A percentile compares a stretch with the other conserved stretches of the same genome.
phyloP scores from a whole-genome alignment of 2,888 invertebrate species.

The Flabesymbios commensalis region DNA sequence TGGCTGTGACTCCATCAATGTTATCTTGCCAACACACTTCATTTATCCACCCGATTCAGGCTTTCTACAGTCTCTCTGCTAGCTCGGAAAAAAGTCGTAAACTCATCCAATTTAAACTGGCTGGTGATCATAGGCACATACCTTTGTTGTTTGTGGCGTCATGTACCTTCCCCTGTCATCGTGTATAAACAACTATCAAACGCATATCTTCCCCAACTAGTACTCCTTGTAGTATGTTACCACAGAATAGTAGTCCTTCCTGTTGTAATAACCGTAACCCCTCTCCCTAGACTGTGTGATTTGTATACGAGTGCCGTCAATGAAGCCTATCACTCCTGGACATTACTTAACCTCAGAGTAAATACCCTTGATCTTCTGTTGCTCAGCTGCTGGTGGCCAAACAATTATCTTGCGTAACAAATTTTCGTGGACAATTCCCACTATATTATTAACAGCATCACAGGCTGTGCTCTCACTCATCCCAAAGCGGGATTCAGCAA shows the following conservation, averaged over 20 bases:
- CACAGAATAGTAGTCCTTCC: neutral
- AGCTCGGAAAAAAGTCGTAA: no score
- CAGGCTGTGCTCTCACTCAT: no score
- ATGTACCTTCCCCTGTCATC: slow-evolving; percentile 8
- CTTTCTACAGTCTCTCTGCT: no score
- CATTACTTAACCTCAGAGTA: neutral
- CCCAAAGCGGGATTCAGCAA: no score
- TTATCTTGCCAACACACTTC: no score
- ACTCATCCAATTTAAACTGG: no score
- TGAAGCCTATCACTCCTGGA: slow-evolving; percentile 1
- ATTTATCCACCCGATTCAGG: no score
- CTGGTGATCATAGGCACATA: no score
- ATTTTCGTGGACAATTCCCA: no score
- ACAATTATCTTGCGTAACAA: neutral
- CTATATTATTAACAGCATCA: no score
- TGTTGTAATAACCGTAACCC: neutral
- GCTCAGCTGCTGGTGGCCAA: neutral
- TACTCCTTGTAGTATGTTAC: neutral
- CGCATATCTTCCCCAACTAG: neutral
- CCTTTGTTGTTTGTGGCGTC: no score
- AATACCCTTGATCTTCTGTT: neutral
- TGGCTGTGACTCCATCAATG: no score
- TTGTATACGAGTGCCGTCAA: neutral
- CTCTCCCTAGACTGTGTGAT: neutral
- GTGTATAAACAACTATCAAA: slow-evolving; percentile 7